These are phyloP conservation scores for Esperia sulphurella DNA, from an alignment of 2,888 invertebrate species.

Conservation along the genomic window DNA sequence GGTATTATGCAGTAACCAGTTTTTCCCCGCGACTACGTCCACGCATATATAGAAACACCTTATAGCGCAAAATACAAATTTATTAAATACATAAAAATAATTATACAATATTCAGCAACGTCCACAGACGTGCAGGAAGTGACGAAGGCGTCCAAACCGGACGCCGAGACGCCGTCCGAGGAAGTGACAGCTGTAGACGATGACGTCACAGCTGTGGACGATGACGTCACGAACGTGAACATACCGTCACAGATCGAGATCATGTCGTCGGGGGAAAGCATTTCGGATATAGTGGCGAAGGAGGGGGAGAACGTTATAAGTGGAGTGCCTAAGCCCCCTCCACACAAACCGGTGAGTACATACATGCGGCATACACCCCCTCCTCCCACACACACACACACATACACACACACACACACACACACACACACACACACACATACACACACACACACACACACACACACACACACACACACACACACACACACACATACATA, in stretches of 20 bases:
- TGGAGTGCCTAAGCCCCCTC: slow-evolving; percentile 32
- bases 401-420: too few species aligned
- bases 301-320: slow-evolving; percentile 35
- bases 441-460: too few species aligned
- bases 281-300: slow-evolving; percentile 28
- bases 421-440: too few species aligned
- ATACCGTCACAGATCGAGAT: slow-evolving; percentile 27
- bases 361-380: too few species aligned
- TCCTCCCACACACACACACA: too few species aligned
- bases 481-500: too few species aligned
- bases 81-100: neutral
- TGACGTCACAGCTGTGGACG: slow-evolving; percentile 11
- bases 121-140: slow-evolving; percentile 13
- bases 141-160: neutral
- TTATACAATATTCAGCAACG: neutral
- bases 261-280: slow-evolving; percentile 25
- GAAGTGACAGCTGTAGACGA: neutral
- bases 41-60: too few species aligned
- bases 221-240: slow-evolving; percentile 15
- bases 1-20: too few species aligned
- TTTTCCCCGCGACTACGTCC: too few species aligned
- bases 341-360: slow-evolving; percentile 28
- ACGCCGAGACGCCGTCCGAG: neutral
- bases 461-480: too few species aligned
- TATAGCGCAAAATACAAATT: too few species aligned